A percentile compares a stretch with the other conserved stretches of the same genome.
These are phyloP conservation scores for Coelopa pilipes DNA, from an alignment of 2,888 invertebrate genomes.

Conservation along the genomic window DNA sequence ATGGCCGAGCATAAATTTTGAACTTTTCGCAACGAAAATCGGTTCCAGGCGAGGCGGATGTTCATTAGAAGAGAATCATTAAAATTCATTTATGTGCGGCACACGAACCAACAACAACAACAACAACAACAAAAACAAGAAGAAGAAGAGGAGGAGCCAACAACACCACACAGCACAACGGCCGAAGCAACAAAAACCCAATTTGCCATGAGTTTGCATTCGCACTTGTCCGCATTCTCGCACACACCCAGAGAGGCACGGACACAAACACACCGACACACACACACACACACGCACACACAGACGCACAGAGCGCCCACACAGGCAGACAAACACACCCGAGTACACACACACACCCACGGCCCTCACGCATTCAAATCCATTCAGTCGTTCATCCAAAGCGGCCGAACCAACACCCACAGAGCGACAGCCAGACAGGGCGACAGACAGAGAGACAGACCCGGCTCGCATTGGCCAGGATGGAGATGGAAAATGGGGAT, in stretches of 20 bases:
- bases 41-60: constrained; percentile 27
- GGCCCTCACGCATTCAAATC: neutral
- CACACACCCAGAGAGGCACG: neutral
- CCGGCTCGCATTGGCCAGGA: too few species aligned
- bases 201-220: too few species aligned
- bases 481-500: too few species aligned
- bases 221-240: too few species aligned
- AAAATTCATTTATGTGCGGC: constrained; percentile 35
- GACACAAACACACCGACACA: neutral
- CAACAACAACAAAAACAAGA: constrained; percentile 2
- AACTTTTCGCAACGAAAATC: constrained; percentile 26
- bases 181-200: neutral
- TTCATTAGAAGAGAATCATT: constrained; percentile 34
- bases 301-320: neutral
- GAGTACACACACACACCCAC: neutral
- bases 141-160: neutral
- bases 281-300: neutral
- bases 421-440: neutral
- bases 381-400: neutral
- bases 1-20: constrained; percentile 13
- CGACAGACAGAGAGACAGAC: neutral
- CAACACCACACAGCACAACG: neutral
- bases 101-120: neutral
- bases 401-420: neutral
- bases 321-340: neutral